Evolutionary conservation across 2,888 invertebrate genomes (phyloP).

Genomic region (Pandemis corylana): DNA sequence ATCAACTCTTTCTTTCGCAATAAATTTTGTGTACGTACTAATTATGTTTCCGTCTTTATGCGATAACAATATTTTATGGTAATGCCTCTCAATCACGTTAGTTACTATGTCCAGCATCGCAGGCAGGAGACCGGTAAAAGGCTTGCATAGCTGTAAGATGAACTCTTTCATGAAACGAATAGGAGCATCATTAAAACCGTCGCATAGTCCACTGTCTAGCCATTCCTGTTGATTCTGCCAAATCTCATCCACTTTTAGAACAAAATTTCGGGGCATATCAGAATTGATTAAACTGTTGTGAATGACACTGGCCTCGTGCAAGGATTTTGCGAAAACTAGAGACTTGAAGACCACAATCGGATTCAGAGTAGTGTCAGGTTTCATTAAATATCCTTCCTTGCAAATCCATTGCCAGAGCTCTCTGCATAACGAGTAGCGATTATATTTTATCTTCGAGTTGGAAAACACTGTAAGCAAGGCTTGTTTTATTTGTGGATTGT

Average conservation of each 20-base stretch:
- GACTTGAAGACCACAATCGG: conserved; percentile 47
- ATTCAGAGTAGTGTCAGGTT: conserved; percentile 39
- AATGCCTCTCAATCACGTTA: conserved; percentile 54
- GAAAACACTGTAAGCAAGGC: conserved; percentile 49
- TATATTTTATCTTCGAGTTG: conserved; percentile 42
- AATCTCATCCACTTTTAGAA: conserved; percentile 41
- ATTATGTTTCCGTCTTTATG: conserved; percentile 11
- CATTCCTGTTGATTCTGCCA: conserved; percentile 48
- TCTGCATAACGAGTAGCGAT: conserved; percentile 45
- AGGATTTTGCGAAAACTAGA: conserved; percentile 44
- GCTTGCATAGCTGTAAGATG: conserved; percentile 47
- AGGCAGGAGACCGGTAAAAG: conserved; percentile 45
- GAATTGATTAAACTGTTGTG: conserved; percentile 40
- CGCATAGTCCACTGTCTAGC: conserved; percentile 36
- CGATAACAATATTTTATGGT: conserved; percentile 28
- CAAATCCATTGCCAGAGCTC: conserved; percentile 48
- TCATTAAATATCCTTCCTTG: conserved; percentile 36
- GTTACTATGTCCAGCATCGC: conserved; percentile 54
- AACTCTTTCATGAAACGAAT: conserved; percentile 48
- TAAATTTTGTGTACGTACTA: conserved; percentile 45
- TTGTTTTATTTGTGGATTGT: conserved; percentile 45
- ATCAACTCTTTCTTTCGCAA: conserved; percentile 37
- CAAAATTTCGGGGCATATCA: conserved; percentile 26
- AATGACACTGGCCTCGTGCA: conserved; percentile 37
- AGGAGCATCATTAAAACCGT: conserved; percentile 44